Evolutionary conservation across 2,797 vertebrate species (phyloP), one percentile per base, ranked within the genome.

Genomic region (Okamejei kenojei): DNA sequence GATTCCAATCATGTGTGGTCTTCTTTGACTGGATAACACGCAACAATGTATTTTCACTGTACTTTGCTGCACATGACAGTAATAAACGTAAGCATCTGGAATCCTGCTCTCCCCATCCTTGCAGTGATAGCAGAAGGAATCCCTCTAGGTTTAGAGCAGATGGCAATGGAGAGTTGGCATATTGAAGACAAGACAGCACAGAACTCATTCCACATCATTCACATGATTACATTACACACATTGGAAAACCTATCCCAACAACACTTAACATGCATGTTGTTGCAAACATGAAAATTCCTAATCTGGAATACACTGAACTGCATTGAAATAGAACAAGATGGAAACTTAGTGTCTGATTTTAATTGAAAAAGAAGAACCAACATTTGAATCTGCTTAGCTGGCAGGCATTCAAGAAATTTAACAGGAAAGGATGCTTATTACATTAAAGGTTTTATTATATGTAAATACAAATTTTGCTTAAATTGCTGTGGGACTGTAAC

Each of bases 381-480:
- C 35, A 71, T 73, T 38, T 1, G 71, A 35, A 90, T 90, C 11
- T 45, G 10, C 23, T 91, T 73, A 91, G 13, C 26, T 90, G 17
- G 35, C 88, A 90, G 6, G 23, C 21, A 15, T 23, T 19, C 45
- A 71, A 91, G 23, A 21, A 11, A 73, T 45, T 91, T 38, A 91
- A 45, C 63, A 17, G 29, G 54, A 88, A 88, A 11, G 13, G 2
- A 65, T 1, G 29, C 54, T 17, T 63, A 63, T 26, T 58, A 23
- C 32, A 86, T 32, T 17, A 32, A 86, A 63, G 29, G 45, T 8
- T 90, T 90, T 45, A 71, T 21, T 73, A 45, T 91, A 26, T 91
- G 38, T 74, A 45, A 91, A 91, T 45, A 73, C 73, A 74, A 91
- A 23, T 91, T 45, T 26, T 91, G 35, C 26, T 71, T 26, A 91